These are phyloP conservation scores for Torymus tubicola DNA, from an alignment of 2,888 invertebrate genomes.

Conservation along the genomic window DNA sequence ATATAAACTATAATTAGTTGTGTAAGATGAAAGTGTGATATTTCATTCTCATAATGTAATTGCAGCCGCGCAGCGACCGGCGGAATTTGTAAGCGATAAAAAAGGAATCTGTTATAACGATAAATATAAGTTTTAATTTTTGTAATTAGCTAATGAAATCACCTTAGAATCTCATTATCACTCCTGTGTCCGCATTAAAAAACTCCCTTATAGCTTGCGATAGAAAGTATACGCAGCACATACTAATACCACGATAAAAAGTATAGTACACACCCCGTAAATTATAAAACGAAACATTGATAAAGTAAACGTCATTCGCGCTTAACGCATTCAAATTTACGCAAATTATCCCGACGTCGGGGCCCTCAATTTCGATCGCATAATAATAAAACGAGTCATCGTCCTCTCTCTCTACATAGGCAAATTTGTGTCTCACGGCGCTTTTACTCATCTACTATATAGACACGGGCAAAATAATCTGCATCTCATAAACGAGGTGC, in stretches of 20 bases:
- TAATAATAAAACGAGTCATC: no score
- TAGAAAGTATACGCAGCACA: no score
- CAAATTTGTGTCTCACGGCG: no score
- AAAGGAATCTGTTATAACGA: constrained; percentile 14
- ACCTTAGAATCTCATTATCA: not conserved
- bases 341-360: not conserved
- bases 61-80: not conserved
- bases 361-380: no score
- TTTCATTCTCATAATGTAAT: constrained; percentile 44
- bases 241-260: not conserved
- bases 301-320: not conserved
- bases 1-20: constrained; percentile 53
- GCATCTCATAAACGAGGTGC: constrained; percentile 14
- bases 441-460: no score
- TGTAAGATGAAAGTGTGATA: constrained; percentile 58
- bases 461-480: constrained; percentile 9
- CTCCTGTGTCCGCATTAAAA: not conserved
- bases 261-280: not conserved
- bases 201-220: no score
- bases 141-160: constrained; percentile 6
- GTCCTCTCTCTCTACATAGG: no score
- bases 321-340: not conserved
- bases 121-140: not conserved
- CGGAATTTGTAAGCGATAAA: not conserved
- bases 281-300: not conserved